These are phyloP conservation scores for Xiphophorus hellerii DNA, from an alignment of 2,113 vertebrate species.

Conservation along the genomic window DNA sequence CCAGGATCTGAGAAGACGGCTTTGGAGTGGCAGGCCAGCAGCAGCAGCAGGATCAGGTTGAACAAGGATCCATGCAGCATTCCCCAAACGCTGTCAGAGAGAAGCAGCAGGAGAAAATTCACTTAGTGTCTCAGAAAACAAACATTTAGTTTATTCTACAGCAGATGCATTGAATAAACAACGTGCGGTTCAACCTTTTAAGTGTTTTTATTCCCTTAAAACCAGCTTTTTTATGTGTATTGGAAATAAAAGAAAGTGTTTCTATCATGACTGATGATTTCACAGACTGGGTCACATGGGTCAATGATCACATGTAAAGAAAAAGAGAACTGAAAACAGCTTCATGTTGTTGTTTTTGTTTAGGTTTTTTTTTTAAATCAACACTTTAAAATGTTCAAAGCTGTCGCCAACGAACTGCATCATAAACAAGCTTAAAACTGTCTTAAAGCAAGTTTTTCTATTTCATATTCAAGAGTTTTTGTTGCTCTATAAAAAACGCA, in stretches of 20 bases:
- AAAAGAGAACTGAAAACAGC: no score
- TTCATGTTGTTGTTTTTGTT: no score
- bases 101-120: not conserved
- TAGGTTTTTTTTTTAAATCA: no score
- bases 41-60: slow-evolving; percentile 82
- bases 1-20: slow-evolving; percentile 88
- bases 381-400: no score
- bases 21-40: slow-evolving; percentile 83
- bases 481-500: not conserved
- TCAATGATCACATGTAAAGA: no score
- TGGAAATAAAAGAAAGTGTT: not conserved
- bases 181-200: no score
- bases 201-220: no score
- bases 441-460: not conserved
- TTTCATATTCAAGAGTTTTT: not conserved
- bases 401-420: no score
- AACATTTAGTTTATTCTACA: not conserved
- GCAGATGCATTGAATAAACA: not conserved
- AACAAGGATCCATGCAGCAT: slow-evolving; percentile 82
- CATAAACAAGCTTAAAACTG: not conserved
- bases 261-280: not conserved
- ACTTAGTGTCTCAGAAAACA: not conserved
- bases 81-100: slow-evolving; percentile 81
- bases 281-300: no score
- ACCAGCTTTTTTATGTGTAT: no score